Evolutionary conservation across 2,797 vertebrate species (phyloP).

Genomic region (Podarcis siculus): DNA sequence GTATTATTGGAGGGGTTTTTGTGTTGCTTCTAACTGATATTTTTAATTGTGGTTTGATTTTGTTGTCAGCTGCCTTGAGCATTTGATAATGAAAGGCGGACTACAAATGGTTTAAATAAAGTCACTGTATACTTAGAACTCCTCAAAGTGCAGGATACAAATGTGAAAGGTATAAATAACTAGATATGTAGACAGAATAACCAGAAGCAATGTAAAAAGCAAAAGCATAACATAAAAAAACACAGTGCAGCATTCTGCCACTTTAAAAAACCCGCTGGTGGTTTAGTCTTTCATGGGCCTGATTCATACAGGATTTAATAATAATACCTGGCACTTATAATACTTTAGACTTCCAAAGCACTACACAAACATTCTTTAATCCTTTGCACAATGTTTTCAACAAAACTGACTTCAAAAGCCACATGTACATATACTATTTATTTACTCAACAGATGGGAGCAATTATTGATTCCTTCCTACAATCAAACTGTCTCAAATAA

Average conservation of each 20-base stretch:
- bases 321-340: constrained; percentile 61
- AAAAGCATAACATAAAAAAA: neutral
- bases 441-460: constrained; percentile 61
- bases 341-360: constrained; percentile 59
- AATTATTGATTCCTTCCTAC: constrained; percentile 64
- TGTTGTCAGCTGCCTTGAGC: neutral
- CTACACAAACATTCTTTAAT: constrained; percentile 73
- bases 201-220: neutral
- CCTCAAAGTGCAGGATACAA: neutral
- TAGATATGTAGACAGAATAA: neutral
- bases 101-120: neutral
- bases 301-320: constrained; percentile 60
- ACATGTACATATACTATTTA: constrained; percentile 40
- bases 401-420: constrained; percentile 59
- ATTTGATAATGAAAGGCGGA: neutral
- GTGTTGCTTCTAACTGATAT: neutral
- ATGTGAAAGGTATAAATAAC: neutral
- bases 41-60: neutral
- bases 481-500: constrained; percentile 61
- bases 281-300: constrained; percentile 57
- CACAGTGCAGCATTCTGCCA: constrained; percentile 44
- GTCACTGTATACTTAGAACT: neutral
- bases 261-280: constrained; percentile 52
- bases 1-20: neutral
- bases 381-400: constrained; percentile 61